Base-by-base conservation (phyloP, 1,140 invertebrate species). In the Choristoneura fumiferana region DNA sequence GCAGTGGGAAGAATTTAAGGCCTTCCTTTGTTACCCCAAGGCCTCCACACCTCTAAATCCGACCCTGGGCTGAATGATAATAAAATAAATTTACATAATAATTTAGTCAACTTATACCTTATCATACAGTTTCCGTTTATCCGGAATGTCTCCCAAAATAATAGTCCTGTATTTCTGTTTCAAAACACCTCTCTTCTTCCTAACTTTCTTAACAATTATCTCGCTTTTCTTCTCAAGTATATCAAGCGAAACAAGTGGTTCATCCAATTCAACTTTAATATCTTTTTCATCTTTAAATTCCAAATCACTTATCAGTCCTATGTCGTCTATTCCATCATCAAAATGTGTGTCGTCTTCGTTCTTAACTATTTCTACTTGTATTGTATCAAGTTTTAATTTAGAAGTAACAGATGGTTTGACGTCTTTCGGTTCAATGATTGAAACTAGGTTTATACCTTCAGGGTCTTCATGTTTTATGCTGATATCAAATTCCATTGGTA, bases 161-260 rank as follows among this genome's bases (percentile, higher is more conserved):
- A 49, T 49, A 6, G 43, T 49, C 12, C 43, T 49, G 22, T 49
- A 49, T 12, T 49, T 49, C 18, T 49, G 17, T 3, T 49, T 49
- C 18, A 49, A 8, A 3, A 22, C 43, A 2, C 6, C 43, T 10
- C 40, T 15, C 29, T 1, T 49, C 22, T 49, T 49, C 43, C 6
- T 49, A 6, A 29, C 8, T 39, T 39, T 39, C 37, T 13, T 12
- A 39, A 13, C 37, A 13, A 12, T 13, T 1, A 13, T 39, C 5
- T 39, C 12, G 13, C 37, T 13, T 29, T 29, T 29, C 22, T 29
- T 2, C 2, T 29, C 22, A 29, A 29, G 22, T 6, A 29, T 29
- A 29, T 29, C 22, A 2, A 29, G 22, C 2, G 22, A 29, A 29
- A 29, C 6, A 29, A 29, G 22, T 29, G 22, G 22, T 6, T 29